phyloP scores from a whole-genome alignment of 2,113 vertebrate species.

The Onychostoma macrolepis region DNA sequence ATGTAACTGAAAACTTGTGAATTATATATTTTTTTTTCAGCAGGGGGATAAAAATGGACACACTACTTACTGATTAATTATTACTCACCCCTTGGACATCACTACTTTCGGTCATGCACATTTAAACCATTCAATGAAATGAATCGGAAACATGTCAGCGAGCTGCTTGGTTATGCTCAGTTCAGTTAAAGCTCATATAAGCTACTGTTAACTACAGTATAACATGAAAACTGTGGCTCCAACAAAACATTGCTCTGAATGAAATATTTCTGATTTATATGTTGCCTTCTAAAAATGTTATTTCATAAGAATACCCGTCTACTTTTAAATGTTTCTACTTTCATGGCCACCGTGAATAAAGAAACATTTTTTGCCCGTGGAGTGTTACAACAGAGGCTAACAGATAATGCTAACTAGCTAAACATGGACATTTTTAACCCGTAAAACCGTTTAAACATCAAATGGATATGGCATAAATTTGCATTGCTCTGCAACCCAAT shows the following conservation, averaged over 20 bases:
- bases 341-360: neutral
- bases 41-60: neutral
- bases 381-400: neutral
- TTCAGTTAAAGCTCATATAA: neutral
- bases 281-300: neutral
- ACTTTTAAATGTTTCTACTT: neutral
- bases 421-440: neutral
- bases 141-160: neutral
- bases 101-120: neutral
- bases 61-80: neutral
- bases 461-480: neutral
- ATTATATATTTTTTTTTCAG: too few relatives aligned
- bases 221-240: too few relatives aligned
- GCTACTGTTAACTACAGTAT: too few relatives aligned
- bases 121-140: neutral
- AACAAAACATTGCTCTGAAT: neutral
- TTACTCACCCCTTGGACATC: neutral
- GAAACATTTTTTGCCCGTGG: neutral
- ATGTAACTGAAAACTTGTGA: too few relatives aligned
- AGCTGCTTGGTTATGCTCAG: neutral
- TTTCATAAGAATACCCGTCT: neutral
- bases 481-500: neutral
- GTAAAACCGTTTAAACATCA: neutral
- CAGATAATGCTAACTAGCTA: neutral
- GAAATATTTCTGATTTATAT: neutral